Conservation (phyloP, 2,797 vertebrate genomes). For the Anniella stebbinsi region DNA sequence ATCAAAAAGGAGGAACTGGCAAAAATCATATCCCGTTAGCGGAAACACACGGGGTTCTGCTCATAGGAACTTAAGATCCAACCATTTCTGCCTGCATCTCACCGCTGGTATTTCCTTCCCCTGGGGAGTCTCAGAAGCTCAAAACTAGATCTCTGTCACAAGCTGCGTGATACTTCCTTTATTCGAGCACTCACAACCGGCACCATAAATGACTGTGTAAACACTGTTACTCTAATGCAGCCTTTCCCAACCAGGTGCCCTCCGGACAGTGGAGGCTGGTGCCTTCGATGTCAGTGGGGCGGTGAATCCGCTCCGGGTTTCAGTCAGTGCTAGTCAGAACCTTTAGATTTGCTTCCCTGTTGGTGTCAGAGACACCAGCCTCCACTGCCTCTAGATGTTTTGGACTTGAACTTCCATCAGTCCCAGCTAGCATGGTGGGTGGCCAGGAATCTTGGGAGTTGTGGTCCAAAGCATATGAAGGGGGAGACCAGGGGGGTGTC, state of each 20-base stretch:
- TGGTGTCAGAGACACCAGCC: no score
- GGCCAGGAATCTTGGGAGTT: no score
- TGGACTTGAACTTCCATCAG: neutral
- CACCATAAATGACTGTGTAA: neutral
- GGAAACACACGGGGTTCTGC: neutral
- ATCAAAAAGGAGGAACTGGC: neutral
- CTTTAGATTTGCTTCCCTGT: no score
- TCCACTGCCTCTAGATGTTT: neutral
- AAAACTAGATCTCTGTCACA: neutral
- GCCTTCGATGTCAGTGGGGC: no score
- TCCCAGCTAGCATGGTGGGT: no score
- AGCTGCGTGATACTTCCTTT: neutral
- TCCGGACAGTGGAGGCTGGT: no score
- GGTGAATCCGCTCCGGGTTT: no score
- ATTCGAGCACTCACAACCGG: neutral
- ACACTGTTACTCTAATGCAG: neutral
- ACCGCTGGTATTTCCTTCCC: neutral
- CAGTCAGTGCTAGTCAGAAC: no score
- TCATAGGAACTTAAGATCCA: neutral
- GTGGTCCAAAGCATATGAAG: no score
- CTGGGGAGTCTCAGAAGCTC: neutral
- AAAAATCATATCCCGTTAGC: neutral
- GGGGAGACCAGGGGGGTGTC: no score
- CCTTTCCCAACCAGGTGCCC: neutral
- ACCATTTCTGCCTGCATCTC: neutral